Evolutionary conservation across 2,797 vertebrate species (phyloP).

Genomic region (Pseudopleuronectes americanus): DNA sequence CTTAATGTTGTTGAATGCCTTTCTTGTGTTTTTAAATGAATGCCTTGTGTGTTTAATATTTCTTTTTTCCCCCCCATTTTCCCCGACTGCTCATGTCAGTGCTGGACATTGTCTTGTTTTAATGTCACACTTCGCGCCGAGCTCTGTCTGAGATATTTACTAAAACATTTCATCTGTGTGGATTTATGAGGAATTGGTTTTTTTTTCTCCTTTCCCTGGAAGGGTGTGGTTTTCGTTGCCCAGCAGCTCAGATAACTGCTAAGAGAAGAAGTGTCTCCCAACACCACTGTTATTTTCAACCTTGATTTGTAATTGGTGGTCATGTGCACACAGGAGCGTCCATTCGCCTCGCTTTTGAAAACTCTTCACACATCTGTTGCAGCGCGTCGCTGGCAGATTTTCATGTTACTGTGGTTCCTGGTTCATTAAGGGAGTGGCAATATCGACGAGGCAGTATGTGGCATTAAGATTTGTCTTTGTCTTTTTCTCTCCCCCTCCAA

Average conservation of each 20-base stretch:
- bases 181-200: conserved; percentile 42
- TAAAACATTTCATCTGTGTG: conserved; percentile 41
- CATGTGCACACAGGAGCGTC: conserved; percentile 58
- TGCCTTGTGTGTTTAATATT: conserved; percentile 70
- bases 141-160: conserved; percentile 12
- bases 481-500: conserved; percentile 60
- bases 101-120: conserved; percentile 35
- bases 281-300: conserved; percentile 63
- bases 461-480: conserved; percentile 81
- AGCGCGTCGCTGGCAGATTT: conserved; percentile 62
- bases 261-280: conserved; percentile 49
- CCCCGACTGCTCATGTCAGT: conserved; percentile 22
- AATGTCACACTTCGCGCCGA: conserved; percentile 29
- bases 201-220: conserved; percentile 23
- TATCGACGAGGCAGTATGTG: conserved; percentile 74
- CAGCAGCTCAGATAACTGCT: conserved; percentile 58
- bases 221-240: conserved; percentile 73
- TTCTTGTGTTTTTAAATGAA: conserved; percentile 77
- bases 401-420: conserved; percentile 64
- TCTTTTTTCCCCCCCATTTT: conserved; percentile 38
- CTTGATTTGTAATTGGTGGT: conserved; percentile 69
- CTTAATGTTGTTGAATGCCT: conserved; percentile 71
- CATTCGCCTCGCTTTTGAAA: conserved; percentile 63
- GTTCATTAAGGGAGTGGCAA: conserved; percentile 81
- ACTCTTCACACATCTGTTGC: conserved; percentile 81